Conservation (phyloP, 2,797 vertebrate species). For the Rousettus madagascariensis region DNA sequence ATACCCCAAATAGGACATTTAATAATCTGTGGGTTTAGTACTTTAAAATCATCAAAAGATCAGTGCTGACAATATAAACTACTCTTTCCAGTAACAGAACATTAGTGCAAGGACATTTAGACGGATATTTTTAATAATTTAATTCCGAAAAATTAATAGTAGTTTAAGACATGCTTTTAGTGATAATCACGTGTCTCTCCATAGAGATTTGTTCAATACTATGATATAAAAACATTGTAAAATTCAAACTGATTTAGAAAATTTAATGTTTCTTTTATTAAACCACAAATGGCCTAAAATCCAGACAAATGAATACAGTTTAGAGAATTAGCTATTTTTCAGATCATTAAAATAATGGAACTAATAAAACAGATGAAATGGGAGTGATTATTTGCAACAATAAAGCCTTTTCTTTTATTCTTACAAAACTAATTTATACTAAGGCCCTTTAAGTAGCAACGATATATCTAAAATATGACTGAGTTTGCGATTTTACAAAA, state of each 20-base stretch:
- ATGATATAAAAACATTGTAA: not conserved
- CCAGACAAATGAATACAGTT: constrained; percentile 14
- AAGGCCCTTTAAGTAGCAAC: not conserved
- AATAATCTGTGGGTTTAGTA: not conserved
- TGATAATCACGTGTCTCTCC: not conserved
- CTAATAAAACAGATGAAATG: constrained; percentile 33
- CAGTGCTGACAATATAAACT: not conserved
- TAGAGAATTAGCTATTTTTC: not conserved
- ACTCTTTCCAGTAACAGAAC: not conserved
- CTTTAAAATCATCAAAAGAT: not conserved
- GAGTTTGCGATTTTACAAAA: not conserved
- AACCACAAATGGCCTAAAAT: constrained; percentile 27
- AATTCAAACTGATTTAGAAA: constrained; percentile 32
- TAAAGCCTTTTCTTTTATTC: constrained; percentile 7
- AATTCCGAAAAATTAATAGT: constrained; percentile 41
- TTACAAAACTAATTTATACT: constrained; percentile 14
- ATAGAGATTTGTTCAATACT: not conserved
- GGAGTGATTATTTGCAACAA: not conserved
- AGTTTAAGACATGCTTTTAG: constrained; percentile 19
- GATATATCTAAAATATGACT: not conserved
- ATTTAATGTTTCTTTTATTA: constrained; percentile 22
- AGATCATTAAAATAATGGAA: constrained; percentile 34
- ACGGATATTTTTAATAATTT: constrained; percentile 35
- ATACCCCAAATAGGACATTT: not conserved
- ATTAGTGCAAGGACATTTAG: constrained; percentile 28